These are phyloP conservation scores for Nomada fabriciana DNA, from an alignment of 2,888 invertebrate genomes.

Conservation along the genomic window DNA sequence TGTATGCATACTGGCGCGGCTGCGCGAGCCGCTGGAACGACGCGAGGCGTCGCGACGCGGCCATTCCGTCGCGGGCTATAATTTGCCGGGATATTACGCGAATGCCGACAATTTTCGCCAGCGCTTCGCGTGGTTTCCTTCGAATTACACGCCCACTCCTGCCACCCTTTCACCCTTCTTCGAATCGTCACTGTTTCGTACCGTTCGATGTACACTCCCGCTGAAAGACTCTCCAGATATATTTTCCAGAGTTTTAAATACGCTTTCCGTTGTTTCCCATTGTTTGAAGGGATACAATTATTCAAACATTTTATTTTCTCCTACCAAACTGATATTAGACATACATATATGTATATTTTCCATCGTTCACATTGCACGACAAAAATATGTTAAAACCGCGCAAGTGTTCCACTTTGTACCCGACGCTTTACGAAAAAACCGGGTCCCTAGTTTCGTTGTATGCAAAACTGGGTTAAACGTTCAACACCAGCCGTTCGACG, in stretches of 20 bases:
- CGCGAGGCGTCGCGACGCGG: slow-evolving; percentile 18
- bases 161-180: neutral
- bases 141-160: slow-evolving; percentile 1
- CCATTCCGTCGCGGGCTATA: slow-evolving; percentile 31
- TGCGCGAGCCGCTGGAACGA: slow-evolving; percentile 31
- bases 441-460: neutral
- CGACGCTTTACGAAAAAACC: neutral
- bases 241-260: too few relatives aligned
- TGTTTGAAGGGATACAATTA: too few relatives aligned
- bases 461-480: slow-evolving; percentile 54
- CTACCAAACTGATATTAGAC: too few relatives aligned
- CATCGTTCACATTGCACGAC: too few relatives aligned
- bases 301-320: too few relatives aligned
- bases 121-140: slow-evolving; percentile 5
- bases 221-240: neutral
- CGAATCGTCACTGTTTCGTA: neutral
- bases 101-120: slow-evolving; percentile 31
- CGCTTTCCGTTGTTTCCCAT: too few relatives aligned
- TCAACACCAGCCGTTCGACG: slow-evolving; percentile 10
- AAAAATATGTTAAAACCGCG: too few relatives aligned
- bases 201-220: neutral
- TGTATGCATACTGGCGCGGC: slow-evolving; percentile 44
- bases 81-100: slow-evolving; percentile 53
- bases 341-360: too few relatives aligned
- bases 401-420: too few relatives aligned